Evolutionary conservation across 2,797 vertebrate species (phyloP), one percentile per base, ranked within the genome.

Genomic region (Phrynocephalus guinanensis): DNA sequence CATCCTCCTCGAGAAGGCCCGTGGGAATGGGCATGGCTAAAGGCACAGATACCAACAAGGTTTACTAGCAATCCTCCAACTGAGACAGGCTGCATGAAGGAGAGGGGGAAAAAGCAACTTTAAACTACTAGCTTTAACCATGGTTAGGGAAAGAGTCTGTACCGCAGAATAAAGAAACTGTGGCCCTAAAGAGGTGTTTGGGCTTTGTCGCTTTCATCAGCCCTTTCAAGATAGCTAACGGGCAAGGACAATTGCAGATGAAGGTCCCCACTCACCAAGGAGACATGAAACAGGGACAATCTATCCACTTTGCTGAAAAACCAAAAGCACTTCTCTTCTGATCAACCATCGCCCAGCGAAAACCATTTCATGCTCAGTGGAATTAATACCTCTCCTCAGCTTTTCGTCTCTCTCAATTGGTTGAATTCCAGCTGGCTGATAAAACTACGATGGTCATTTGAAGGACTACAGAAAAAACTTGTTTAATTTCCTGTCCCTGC

Each of bases 41-140:
- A 99, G 90, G 99, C 99, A 93, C 99, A 99, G 95, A 99, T 98
- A 26, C 99, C 99, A 95, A 99, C 98, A 77, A 99, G 97, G 96
- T 99, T 99, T 86, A 99, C 99, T 33, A 99, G 96, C 56, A 99
- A 95, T 15, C 99, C 99, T 92, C 98, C 98, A 71, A 99, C 97
- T 11, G 99, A 99, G 33, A 99, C 98, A 0, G 99, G 98, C 99
- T 99, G 95, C 67, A 87, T 92, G 85, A 92, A 50, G 80, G 89
- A 94, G 75, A 91, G 90, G 38, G 38, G 38, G 90, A 90, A 90
- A 90, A 87, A 90, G 96, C 95, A 95, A 71, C 22, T 88, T 95
- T 88, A 90, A 87, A 78, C 82, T 81, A 22, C 30, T 86, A n/a
- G 7, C 50, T 30, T 88, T 71, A 50, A 67, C 26, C 22, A 26